Conservation (phyloP, 1,140 invertebrate species). For the Pollicipes pollicipes region DNA sequence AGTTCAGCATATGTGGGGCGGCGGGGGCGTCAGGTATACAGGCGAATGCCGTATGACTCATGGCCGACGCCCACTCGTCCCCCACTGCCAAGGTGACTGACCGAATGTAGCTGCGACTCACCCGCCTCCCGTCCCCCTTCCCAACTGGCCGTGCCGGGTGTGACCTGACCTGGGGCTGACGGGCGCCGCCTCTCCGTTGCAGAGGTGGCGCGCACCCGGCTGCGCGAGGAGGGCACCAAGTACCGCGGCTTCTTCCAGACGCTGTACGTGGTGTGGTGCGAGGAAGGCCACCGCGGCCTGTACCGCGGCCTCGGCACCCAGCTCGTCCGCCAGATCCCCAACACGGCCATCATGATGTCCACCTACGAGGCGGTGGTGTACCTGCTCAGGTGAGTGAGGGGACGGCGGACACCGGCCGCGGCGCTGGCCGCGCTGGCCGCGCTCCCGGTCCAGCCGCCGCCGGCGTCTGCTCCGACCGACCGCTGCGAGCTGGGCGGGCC, state of each 20-base stretch:
- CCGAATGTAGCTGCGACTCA: too few species aligned
- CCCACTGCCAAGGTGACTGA: too few species aligned
- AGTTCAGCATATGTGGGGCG: too few species aligned
- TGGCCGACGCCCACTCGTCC: too few species aligned
- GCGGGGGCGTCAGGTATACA: too few species aligned
- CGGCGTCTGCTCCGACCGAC: too few species aligned
- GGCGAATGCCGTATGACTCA: too few species aligned
- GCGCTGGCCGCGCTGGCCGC: too few species aligned
- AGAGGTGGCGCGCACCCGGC: conserved; percentile 84
- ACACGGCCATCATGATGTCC: conserved; percentile 96
- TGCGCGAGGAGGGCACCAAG: conserved; percentile 82
- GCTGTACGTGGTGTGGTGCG: conserved; percentile 56
- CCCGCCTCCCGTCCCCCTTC: background rate
- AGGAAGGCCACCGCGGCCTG: conserved; percentile 71
- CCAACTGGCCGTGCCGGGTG: background rate
- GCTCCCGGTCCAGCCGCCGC: too few species aligned
- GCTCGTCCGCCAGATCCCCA: conserved; percentile 86
- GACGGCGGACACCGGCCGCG: too few species aligned
- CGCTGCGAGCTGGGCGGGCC: too few species aligned
- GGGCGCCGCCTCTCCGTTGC: conserved; percentile 19
- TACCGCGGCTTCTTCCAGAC: conserved; percentile 90
- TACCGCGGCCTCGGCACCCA: conserved; percentile 71
- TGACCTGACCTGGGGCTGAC: conserved; percentile 8
- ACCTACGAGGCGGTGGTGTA: conserved; percentile 66
- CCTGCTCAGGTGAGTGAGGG: conserved; percentile 19